phyloP scores from a whole-genome alignment of 2,888 invertebrate genomes.

The Tipula vernalis region DNA sequence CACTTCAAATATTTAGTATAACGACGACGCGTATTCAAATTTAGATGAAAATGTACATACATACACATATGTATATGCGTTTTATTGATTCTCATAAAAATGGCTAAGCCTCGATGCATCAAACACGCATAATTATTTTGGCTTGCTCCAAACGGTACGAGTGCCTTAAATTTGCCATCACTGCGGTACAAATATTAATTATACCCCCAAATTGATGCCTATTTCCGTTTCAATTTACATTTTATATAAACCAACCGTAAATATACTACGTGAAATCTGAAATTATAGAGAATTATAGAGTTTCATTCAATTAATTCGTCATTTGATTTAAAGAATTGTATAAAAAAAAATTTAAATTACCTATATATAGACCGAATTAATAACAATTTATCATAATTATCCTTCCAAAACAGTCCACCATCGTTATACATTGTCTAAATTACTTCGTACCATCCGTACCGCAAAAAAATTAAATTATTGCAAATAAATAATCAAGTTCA shows the following conservation, averaged over 20 bases:
- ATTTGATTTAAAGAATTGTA: background rate
- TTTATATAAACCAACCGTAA: background rate
- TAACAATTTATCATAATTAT: background rate
- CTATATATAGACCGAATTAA: background rate
- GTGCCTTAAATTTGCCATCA: no score
- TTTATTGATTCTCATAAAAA: no score
- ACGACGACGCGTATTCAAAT: no score
- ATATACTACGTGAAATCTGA: background rate
- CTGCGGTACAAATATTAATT: background rate
- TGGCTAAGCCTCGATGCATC: no score
- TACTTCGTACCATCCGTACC: background rate
- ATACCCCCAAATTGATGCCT: background rate
- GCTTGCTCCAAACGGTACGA: no score
- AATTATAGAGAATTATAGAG: background rate
- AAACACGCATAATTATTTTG: no score
- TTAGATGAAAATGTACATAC: no score
- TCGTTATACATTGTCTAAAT: background rate
- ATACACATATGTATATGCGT: no score
- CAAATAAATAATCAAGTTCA: background rate
- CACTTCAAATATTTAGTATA: no score
- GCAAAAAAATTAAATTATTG: background rate
- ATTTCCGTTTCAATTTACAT: background rate
- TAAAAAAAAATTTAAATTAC: background rate
- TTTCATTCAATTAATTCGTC: background rate
- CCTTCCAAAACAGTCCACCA: background rate